Evolutionary conservation across 2,113 vertebrate genomes (phyloP), one percentile per base, ranked within the genome.

Genomic region (Phasianus colchicus): DNA sequence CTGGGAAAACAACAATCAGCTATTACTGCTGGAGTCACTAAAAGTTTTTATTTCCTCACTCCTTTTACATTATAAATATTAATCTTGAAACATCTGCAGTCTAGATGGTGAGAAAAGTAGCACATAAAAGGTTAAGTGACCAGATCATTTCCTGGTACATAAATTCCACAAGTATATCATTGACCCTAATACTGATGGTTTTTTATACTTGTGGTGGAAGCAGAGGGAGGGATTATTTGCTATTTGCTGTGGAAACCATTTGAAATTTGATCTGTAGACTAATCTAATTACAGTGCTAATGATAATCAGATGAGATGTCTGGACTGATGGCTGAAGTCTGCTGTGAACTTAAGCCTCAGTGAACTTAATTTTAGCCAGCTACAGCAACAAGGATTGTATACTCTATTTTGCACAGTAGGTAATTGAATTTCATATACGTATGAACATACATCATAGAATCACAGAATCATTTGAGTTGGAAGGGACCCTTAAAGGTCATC

Each of bases 281-380:
- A 95, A 96, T 92, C 64, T 96, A 96, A 97, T 97, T 96, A 96
- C 57, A 95, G 87, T 34, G 64, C 29, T 48, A 95, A 95, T 88
- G 90, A 88, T 95, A 97, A 97, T 96, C 96, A 89, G 81, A 83
- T 42, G 67, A 78, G 89, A 95, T 90, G 80, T 79, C 34, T 52
- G 82, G 61, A 78, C 54, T 48, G 58, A 34, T 50, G 40, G 63
- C 52, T 92, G 86, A 91, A 90, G 60, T 36, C 32, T 90, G 88
- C 88, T 52, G 92, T 81, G 94, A 88, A 94, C 45, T 93, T 88
- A 81, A 97, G 92, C 66, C 70, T 96, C 55, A 78, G 80, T 55
- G 16, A 29, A 90, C 80, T 48, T 92, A 89, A 96, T 97, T 96
- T 96, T 95, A 95, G 65, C 50, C 34, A 66, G 20, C 24, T 52